Percentiles rank a stretch among this genome's conserved stretches.
These are phyloP conservation scores for Thysanoteuthis rhombus DNA, from an alignment of 2,888 invertebrate species.

Conservation along the genomic window DNA sequence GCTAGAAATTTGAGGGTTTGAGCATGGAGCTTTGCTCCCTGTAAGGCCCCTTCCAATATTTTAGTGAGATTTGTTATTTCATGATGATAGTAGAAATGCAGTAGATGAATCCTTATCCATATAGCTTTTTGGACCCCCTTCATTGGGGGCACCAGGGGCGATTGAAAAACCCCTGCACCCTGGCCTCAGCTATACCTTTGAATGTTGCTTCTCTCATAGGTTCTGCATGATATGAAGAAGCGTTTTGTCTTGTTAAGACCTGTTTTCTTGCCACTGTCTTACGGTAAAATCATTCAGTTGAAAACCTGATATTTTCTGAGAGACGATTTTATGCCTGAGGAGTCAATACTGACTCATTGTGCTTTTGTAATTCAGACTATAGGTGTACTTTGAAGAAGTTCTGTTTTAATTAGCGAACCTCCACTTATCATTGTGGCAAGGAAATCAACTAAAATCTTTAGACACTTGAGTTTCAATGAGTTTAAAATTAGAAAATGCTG, in stretches of 20 bases:
- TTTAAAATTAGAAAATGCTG: neutral
- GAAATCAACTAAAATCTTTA: neutral
- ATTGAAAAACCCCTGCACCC: no score
- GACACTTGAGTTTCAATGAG: neutral
- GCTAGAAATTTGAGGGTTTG: no score
- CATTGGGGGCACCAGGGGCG: no score
- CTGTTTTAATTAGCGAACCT: neutral
- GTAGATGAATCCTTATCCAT: no score
- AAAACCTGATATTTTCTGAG: no score
- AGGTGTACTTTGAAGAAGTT: neutral
- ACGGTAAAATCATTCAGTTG: neutral
- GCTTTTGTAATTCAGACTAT: neutral
- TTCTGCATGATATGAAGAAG: neutral
- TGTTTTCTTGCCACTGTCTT: neutral
- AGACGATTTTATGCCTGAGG: neutral
- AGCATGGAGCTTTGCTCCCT: no score
- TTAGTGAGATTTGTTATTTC: no score
- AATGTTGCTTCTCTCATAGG: neutral
- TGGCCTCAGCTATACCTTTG: no score
- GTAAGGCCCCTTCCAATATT: no score
- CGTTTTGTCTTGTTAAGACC: neutral
- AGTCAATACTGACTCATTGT: neutral
- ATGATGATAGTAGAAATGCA: no score
- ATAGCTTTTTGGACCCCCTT: no score
- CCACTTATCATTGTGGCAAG: neutral